phyloP scores from a whole-genome alignment of 2,888 invertebrate species.

The Tinea semifulvella region DNA sequence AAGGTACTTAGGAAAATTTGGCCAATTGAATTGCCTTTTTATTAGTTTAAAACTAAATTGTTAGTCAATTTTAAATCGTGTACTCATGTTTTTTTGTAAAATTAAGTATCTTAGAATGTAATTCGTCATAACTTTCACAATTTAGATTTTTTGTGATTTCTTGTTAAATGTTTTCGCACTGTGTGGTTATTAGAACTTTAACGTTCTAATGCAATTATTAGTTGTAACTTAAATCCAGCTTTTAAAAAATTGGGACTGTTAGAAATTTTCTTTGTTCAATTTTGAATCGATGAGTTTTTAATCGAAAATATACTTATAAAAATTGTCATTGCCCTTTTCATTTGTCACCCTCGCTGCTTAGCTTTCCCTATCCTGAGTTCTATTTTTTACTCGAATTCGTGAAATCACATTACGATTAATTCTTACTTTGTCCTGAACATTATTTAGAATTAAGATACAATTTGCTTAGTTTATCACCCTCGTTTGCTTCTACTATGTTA shows the following conservation, averaged over 20 bases:
- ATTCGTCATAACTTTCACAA: conserved; percentile 25
- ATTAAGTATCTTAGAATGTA: not conserved
- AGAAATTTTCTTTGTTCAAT: conserved; percentile 54
- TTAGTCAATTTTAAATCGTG: conserved; percentile 6
- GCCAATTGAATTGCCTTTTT: conserved; percentile 51
- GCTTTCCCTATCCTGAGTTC: conserved; percentile 24
- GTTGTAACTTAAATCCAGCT: conserved; percentile 54
- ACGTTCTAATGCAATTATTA: conserved; percentile 19
- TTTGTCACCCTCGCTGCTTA: conserved; percentile 41
- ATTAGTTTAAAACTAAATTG: conserved; percentile 25
- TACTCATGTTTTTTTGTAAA: not conserved
- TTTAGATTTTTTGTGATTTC: conserved; percentile 24
- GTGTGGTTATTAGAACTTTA: conserved; percentile 40
- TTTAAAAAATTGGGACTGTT: conserved; percentile 35
- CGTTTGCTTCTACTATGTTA: no score
- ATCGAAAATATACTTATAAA: conserved; percentile 58
- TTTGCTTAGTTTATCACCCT: not conserved
- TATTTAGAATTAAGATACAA: not conserved
- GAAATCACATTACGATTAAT: not conserved
- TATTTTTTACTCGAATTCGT: conserved; percentile 18
- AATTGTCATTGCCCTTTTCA: conserved; percentile 55
- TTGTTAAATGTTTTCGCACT: conserved; percentile 31
- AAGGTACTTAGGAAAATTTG: conserved; percentile 17
- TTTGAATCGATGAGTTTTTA: conserved; percentile 46
- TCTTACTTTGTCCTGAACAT: not conserved